phyloP scores from a whole-genome alignment of 1,140 invertebrate genomes.

The Orussus abietinus region DNA sequence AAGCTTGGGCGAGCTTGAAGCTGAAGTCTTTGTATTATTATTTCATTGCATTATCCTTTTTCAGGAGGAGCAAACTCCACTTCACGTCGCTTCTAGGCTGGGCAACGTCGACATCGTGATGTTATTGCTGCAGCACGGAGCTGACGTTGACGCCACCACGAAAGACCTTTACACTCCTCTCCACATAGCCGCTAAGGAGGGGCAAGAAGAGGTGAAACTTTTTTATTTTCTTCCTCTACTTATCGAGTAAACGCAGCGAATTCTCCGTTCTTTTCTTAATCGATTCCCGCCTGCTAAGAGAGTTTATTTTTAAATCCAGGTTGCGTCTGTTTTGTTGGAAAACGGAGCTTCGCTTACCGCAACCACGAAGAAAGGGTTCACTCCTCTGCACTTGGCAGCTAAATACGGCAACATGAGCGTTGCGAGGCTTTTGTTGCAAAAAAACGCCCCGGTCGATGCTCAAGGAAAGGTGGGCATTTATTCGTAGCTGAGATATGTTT shows the following conservation, averaged over 20 bases:
- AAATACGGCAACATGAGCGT: conserved; percentile 97
- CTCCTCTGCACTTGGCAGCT: conserved; percentile 92
- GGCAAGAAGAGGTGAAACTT: conserved; percentile 71
- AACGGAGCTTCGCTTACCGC: conserved; percentile 87
- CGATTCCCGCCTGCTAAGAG: too few relatives aligned
- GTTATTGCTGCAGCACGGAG: conserved; percentile 86
- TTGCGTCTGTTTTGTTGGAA: conserved; percentile 86
- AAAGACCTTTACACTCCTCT: conserved; percentile 95
- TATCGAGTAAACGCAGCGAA: too few relatives aligned
- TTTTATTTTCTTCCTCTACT: too few relatives aligned
- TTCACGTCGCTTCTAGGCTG: conserved; percentile 88
- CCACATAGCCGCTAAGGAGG: conserved; percentile 97
- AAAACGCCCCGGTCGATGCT: conserved; percentile 87
- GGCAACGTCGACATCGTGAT: conserved; percentile 93
- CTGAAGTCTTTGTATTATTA: conserved; percentile 10
- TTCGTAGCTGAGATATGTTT: not conserved
- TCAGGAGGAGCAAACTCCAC: conserved; percentile 88
- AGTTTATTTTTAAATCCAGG: conserved; percentile 53
- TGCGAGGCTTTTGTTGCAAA: conserved; percentile 81
- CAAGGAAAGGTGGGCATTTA: conserved; percentile 74
- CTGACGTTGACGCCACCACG: conserved; percentile 79
- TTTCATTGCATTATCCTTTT: conserved; percentile 13
- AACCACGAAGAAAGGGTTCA: conserved; percentile 95
- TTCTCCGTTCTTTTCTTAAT: too few relatives aligned
- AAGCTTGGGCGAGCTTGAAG: too few relatives aligned